phyloP scores from a whole-genome alignment of 2,888 invertebrate genomes.

The Pollenia angustigena region DNA sequence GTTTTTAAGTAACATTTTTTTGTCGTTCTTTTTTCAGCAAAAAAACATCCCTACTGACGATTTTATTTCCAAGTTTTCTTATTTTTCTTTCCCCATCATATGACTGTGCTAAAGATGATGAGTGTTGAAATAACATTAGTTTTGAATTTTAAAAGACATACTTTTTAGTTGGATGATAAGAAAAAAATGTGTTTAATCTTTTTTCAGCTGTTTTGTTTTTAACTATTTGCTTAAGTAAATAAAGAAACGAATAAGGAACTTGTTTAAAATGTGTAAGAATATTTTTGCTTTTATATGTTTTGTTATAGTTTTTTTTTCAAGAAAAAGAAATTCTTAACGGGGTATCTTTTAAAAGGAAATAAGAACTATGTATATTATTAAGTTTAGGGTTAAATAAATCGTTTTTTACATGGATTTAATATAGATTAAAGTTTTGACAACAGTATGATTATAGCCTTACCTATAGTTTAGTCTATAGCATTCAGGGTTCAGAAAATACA shows the following conservation, averaged over 20 bases:
- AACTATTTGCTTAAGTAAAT: slow-evolving; percentile 9
- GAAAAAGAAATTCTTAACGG: neutral
- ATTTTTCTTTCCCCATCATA: neutral
- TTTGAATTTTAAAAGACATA: slow-evolving; percentile 30
- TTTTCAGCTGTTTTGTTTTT: slow-evolving; percentile 14
- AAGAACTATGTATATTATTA: too few relatives aligned
- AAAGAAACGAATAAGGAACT: slow-evolving; percentile 2
- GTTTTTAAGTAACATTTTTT: too few relatives aligned
- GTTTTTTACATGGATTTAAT: too few relatives aligned
- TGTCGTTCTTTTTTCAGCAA: too few relatives aligned
- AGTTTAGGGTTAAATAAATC: too few relatives aligned
- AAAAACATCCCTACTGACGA: neutral
- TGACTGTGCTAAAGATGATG: slow-evolving; percentile 5
- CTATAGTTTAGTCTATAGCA: too few relatives aligned
- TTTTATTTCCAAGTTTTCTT: neutral
- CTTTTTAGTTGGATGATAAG: neutral
- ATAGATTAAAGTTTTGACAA: too few relatives aligned
- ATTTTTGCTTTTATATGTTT: neutral
- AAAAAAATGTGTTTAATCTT: neutral
- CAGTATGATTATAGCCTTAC: too few relatives aligned
- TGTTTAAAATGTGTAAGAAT: neutral
- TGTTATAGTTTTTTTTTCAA: slow-evolving; percentile 1
- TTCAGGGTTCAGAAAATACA: too few relatives aligned
- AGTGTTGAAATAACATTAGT: slow-evolving; percentile 39
- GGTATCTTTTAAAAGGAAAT: too few relatives aligned